Conservation (phyloP, 2,888 invertebrate species). For the Tetanocera ferruginea region DNA sequence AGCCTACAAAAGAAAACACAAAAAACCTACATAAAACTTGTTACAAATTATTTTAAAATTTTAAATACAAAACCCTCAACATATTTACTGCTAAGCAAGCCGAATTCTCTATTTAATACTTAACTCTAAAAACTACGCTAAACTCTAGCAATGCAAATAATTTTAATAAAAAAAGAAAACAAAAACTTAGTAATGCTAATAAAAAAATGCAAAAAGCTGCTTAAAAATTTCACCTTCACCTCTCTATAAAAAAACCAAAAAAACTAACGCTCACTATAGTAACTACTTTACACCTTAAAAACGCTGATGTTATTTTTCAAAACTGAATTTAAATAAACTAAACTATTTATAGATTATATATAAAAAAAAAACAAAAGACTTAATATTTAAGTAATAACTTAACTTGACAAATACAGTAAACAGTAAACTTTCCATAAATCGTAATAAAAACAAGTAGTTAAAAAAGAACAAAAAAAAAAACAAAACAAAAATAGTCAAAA, state of each 20-base stretch:
- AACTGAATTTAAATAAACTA: background rate
- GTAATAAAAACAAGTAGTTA: background rate
- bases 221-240: slow-evolving; percentile 22
- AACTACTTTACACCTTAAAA: background rate
- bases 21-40: background rate
- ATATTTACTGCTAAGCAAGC: background rate
- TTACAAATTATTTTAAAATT: slow-evolving; percentile 22
- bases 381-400: background rate
- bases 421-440: background rate
- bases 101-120: background rate
- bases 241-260: background rate
- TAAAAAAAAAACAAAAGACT: slow-evolving; percentile 14
- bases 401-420: background rate
- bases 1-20: background rate
- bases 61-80: background rate
- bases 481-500: background rate
- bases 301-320: background rate
- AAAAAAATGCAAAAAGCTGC: slow-evolving; percentile 8
- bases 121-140: background rate
- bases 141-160: slow-evolving; percentile 8
- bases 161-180: background rate
- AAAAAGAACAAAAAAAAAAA: background rate
- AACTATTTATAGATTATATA: background rate
- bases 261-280: background rate
- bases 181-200: slow-evolving; percentile 14